Conservation (phyloP, 2,797 vertebrate genomes). For the Emydoidea blandingii region DNA sequence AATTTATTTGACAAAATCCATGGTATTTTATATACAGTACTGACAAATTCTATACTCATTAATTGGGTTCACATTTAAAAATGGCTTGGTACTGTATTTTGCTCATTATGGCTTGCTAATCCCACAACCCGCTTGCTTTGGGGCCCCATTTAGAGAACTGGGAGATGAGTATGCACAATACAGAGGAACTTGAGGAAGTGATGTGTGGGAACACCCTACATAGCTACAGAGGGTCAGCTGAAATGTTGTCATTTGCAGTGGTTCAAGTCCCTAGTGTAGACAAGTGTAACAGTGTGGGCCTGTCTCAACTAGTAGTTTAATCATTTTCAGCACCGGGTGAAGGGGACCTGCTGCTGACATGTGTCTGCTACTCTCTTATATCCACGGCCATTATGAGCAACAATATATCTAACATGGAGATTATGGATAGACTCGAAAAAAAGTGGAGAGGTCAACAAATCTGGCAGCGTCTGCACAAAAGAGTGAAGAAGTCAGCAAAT, state of each 20-base stretch:
- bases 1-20: background rate
- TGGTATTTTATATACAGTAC: background rate
- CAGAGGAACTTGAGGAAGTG: background rate
- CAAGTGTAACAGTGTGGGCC: background rate
- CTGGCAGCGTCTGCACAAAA: background rate
- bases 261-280: background rate
- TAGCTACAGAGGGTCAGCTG: background rate
- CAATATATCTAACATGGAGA: background rate
- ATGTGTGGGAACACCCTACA: background rate
- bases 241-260: background rate
- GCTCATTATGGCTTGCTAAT: background rate
- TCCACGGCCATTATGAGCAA: background rate
- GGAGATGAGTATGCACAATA: background rate
- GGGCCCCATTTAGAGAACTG: background rate
- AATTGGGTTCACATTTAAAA: background rate
- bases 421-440: background rate
- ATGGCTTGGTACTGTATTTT: background rate
- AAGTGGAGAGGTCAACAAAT: background rate
- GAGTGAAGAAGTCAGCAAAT: background rate
- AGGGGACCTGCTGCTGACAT: background rate
- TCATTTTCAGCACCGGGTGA: background rate
- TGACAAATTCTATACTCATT: background rate
- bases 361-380: background rate
- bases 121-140: background rate
- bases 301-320: background rate